Conservation (phyloP, 2,113 vertebrate genomes). For the Dolichotis patagonum region DNA sequence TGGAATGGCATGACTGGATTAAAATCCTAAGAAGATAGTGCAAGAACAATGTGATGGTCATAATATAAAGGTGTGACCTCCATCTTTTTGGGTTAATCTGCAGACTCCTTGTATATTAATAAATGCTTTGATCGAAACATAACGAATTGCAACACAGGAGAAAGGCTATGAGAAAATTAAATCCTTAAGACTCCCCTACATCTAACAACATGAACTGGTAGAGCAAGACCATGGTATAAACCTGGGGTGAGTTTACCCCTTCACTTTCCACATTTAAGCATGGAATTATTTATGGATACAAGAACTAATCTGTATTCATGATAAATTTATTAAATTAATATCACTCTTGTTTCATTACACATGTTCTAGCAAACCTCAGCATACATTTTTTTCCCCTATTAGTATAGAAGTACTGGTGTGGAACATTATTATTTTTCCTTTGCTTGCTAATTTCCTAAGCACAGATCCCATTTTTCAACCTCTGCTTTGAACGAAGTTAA, state of each 20-base stretch:
- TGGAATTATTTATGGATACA: neutral
- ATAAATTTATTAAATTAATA: conserved; percentile 45
- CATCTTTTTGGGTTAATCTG: neutral
- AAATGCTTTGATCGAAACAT: neutral
- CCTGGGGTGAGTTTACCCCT: fast-evolving
- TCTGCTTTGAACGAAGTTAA: conserved; percentile 23
- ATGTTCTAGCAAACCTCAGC: conserved; percentile 33
- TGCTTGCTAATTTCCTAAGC: neutral
- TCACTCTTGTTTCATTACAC: neutral
- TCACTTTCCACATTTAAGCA: neutral
- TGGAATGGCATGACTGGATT: neutral
- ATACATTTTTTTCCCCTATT: conserved; percentile 8
- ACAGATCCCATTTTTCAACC: conserved; percentile 6
- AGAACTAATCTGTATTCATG: conserved; percentile 21
- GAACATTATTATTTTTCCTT: neutral
- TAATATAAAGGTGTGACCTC: neutral
- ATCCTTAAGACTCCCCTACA: neutral
- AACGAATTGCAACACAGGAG: neutral
- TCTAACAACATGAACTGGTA: fast-evolving
- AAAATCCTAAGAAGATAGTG: neutral
- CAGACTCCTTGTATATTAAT: neutral
- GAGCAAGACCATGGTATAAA: fast-evolving
- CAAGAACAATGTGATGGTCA: neutral
- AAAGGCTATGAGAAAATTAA: neutral
- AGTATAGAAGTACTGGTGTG: neutral